These are phyloP conservation scores for Percopsis omiscomaycus DNA, from an alignment of 2,797 vertebrate genomes.

Conservation along the genomic window DNA sequence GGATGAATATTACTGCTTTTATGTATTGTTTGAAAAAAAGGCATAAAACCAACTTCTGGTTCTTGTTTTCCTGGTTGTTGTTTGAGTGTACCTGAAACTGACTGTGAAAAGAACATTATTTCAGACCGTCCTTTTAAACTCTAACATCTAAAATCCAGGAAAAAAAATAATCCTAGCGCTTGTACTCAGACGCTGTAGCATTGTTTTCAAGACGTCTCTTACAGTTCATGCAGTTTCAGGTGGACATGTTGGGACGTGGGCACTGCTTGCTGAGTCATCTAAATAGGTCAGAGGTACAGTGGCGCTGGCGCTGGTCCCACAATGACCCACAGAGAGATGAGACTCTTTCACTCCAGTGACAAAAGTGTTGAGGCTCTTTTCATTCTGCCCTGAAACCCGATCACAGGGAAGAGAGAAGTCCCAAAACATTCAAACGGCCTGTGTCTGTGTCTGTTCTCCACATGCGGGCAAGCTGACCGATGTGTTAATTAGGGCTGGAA, in stretches of 20 bases:
- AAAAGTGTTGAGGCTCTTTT: conserved; percentile 76
- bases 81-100: too few species aligned
- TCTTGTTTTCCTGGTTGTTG: too few species aligned
- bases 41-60: too few species aligned
- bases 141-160: too few species aligned
- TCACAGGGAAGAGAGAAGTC: conserved; percentile 63
- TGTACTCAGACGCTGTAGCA: too few species aligned
- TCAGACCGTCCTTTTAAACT: too few species aligned
- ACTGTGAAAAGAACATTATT: too few species aligned
- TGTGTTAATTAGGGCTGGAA: conserved; percentile 20
- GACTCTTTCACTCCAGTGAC: conserved; percentile 71
- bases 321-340: conserved; percentile 71
- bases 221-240: conserved; percentile 17
- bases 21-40: not conserved
- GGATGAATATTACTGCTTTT: not conserved
- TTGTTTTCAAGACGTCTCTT: conserved; percentile 31
- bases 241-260: conserved; percentile 46
- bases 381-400: conserved; percentile 72
- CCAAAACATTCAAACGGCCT: conserved; percentile 56
- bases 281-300: conserved; percentile 65
- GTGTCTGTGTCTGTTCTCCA: conserved; percentile 38
- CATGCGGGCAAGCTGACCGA: conserved; percentile 26
- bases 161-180: too few species aligned
- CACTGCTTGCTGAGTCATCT: conserved; percentile 46
- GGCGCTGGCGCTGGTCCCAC: conserved; percentile 57